Evolutionary conservation across 2,113 vertebrate genomes (phyloP).

Genomic region (Galbula dea): DNA sequence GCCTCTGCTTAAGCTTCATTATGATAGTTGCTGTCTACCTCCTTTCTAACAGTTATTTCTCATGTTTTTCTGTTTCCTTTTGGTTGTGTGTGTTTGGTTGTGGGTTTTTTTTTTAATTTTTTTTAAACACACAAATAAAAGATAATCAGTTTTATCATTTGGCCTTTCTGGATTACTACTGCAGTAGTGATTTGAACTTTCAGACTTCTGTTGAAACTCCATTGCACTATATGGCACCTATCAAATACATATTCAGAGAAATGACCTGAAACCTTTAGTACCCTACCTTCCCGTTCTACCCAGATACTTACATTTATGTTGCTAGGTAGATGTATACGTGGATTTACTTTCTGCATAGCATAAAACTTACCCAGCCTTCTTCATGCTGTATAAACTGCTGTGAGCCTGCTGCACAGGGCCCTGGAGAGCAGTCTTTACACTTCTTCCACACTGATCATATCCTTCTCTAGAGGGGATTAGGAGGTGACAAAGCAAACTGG

Average conservation of each 20-base stretch:
- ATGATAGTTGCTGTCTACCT: not conserved
- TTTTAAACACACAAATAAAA: not conserved
- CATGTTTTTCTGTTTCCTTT: not conserved
- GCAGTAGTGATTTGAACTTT: not conserved
- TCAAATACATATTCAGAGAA: too few species aligned
- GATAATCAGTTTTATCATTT: not conserved
- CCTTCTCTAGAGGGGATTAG: not conserved
- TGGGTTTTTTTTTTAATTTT: not conserved
- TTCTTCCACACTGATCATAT: conserved; percentile 3
- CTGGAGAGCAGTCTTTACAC: not conserved
- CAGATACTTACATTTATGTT: not conserved
- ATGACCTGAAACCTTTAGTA: too few species aligned
- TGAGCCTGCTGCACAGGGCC: not conserved
- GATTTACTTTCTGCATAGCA: not conserved
- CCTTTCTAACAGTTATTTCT: not conserved
- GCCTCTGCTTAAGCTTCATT: not conserved
- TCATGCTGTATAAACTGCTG: not conserved
- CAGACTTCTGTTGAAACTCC: not conserved
- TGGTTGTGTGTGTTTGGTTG: not conserved
- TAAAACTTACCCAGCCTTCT: not conserved
- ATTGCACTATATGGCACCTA: not conserved
- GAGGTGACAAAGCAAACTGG: conserved; percentile 47
- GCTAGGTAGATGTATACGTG: not conserved
- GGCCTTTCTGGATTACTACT: not conserved
- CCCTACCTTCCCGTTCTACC: not conserved